A percentile compares a stretch with the other conserved stretches of the same genome.
These are phyloP conservation scores for Hycleus phaleratus DNA, from an alignment of 1,140 invertebrate genomes.

Conservation along the genomic window DNA sequence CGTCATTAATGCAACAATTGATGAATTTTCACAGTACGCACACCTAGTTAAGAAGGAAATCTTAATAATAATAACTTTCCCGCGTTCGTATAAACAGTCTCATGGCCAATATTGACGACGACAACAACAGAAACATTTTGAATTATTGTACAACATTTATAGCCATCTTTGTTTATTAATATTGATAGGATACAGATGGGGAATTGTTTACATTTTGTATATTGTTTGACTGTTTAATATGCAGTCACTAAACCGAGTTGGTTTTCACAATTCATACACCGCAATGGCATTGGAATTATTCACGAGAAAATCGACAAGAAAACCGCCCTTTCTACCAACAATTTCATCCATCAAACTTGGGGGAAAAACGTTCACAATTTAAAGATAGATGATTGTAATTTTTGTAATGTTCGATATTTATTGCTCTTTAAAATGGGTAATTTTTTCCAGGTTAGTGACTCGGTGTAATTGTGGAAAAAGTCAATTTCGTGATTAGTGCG, in stretches of 20 bases:
- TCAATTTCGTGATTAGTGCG: too few species aligned
- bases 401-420: too few species aligned
- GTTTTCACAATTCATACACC: conserved; percentile 27
- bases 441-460: too few species aligned
- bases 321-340: too few species aligned
- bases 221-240: conserved; percentile 30
- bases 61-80: conserved; percentile 11
- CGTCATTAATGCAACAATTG: too few species aligned
- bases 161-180: conserved; percentile 1
- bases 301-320: too few species aligned
- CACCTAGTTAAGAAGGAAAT: conserved; percentile 13
- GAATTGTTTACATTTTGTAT: conserved; percentile 22
- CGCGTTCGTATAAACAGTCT: conserved; percentile 11
- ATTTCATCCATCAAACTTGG: too few species aligned
- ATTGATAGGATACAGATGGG: conserved; percentile 7
- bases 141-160: conserved; percentile 11
- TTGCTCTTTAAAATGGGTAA: too few species aligned
- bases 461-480: too few species aligned
- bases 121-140: conserved; percentile 5
- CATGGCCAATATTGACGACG: conserved; percentile 11
- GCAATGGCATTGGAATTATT: conserved; percentile 26
- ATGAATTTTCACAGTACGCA: neutral
- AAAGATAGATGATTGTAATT: too few species aligned
- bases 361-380: too few species aligned
- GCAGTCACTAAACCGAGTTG: conserved; percentile 33